A percentile compares a stretch with the other conserved stretches of the same genome.
phyloP scores from a whole-genome alignment of 1,140 invertebrate species.

The Drosophila funebris region DNA sequence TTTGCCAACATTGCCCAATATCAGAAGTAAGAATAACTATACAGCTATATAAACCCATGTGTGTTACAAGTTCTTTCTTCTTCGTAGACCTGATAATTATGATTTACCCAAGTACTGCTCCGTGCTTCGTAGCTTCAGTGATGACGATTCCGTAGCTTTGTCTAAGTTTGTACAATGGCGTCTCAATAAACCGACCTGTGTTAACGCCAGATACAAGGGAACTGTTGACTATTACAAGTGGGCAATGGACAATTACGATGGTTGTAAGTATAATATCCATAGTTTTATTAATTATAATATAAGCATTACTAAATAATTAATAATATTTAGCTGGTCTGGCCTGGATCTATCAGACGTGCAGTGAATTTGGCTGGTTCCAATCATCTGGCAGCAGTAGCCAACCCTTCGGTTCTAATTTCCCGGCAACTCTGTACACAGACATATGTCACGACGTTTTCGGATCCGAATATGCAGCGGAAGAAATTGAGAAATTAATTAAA shows the following conservation, averaged over 20 bases:
- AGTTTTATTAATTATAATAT: no score
- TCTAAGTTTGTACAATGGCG: constrained; percentile 55
- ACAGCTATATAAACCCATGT: not conserved
- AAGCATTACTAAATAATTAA: no score
- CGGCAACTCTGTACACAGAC: constrained; percentile 85
- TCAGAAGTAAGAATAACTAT: constrained; percentile 50
- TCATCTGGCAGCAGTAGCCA: constrained; percentile 86
- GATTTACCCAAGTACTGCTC: constrained; percentile 48
- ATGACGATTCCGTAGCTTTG: constrained; percentile 65
- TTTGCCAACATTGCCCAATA: constrained; percentile 75
- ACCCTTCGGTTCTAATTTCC: constrained; percentile 86
- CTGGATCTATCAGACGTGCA: constrained; percentile 90
- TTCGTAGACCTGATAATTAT: constrained; percentile 46
- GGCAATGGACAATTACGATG: constrained; percentile 53
- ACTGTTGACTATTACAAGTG: constrained; percentile 59
- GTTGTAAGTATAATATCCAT: constrained; percentile 35
- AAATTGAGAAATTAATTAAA: constrained; percentile 70
- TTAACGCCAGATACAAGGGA: constrained; percentile 51
- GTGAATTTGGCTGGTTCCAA: constrained; percentile 90
- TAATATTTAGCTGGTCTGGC: constrained; percentile 45
- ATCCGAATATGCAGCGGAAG: constrained; percentile 32
- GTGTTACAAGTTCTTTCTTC: not conserved
- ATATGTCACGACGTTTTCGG: constrained; percentile 89
- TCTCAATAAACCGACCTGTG: constrained; percentile 42
- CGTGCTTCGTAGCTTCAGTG: constrained; percentile 46